Evolutionary conservation across 2,797 vertebrate genomes (phyloP).

Genomic region (Pteropus rufus): DNA sequence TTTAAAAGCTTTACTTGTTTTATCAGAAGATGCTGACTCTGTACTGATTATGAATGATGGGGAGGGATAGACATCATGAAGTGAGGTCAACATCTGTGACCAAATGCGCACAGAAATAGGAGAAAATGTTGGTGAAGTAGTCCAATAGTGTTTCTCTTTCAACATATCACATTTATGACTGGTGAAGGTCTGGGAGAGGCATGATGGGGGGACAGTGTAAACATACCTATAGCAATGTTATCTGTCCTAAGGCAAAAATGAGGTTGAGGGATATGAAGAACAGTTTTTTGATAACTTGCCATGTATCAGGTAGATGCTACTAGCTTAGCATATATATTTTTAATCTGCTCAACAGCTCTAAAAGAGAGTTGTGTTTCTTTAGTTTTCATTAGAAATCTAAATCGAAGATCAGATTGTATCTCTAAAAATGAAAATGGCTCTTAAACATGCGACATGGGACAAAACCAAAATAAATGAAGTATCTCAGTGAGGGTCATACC

Average conservation of each 20-base stretch:
- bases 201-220: background rate
- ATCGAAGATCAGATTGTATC: background rate
- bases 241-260: background rate
- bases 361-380: background rate
- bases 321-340: background rate
- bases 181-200: background rate
- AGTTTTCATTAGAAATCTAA: background rate
- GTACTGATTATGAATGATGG: background rate
- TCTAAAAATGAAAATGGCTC: background rate
- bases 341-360: background rate
- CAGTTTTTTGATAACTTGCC: background rate
- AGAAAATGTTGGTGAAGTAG: background rate
- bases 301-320: background rate
- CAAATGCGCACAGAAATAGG: background rate
- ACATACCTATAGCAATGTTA: background rate
- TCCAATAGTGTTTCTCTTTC: background rate
- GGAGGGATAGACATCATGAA: background rate
- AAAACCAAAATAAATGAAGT: background rate
- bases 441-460: background rate
- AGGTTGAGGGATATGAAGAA: background rate
- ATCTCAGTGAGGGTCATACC: constrained; percentile 79
- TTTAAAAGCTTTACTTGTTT: background rate
- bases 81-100: background rate
- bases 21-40: background rate
- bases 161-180: background rate